Evolutionary conservation across 1,140 invertebrate species (phyloP).

Genomic region (Gonioctena quinquepunctata): DNA sequence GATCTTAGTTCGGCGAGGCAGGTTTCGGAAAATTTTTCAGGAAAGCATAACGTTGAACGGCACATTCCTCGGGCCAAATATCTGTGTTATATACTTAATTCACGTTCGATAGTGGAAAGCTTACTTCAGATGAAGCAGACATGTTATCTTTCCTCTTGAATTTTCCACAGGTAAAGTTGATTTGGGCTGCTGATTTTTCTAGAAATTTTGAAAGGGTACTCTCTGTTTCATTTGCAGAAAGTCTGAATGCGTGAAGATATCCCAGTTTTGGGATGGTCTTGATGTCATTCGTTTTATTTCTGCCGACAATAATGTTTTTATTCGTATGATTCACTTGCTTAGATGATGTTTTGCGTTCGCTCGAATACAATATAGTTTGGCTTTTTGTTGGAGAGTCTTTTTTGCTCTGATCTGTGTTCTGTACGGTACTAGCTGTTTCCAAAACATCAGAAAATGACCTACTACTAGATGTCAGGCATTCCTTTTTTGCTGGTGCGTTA

Average conservation of each 20-base stretch:
- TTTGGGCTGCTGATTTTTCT: not conserved
- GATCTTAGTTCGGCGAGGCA: not conserved
- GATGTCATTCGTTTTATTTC: slow-evolving; percentile 1
- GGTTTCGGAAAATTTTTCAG: not conserved
- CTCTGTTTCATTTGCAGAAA: not conserved
- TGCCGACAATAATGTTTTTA: not conserved
- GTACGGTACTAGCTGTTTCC: not conserved
- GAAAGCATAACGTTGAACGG: not conserved
- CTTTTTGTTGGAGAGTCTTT: not conserved
- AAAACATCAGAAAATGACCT: not conserved
- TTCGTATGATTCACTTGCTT: not conserved
- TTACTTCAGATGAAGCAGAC: not conserved
- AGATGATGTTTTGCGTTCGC: not conserved
- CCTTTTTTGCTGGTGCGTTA: not conserved
- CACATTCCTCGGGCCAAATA: not conserved
- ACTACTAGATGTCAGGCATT: not conserved
- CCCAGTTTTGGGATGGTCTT: not conserved
- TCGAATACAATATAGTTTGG: not conserved
- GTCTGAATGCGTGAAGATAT: slow-evolving; percentile 2
- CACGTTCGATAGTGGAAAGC: not conserved
- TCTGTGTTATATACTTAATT: not conserved
- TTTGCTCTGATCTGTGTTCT: not conserved
- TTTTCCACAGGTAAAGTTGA: not conserved
- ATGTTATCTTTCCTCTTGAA: not conserved
- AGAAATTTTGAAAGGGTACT: not conserved